phyloP scores from a whole-genome alignment of 2,888 invertebrate genomes.

The Conomelus anceps region DNA sequence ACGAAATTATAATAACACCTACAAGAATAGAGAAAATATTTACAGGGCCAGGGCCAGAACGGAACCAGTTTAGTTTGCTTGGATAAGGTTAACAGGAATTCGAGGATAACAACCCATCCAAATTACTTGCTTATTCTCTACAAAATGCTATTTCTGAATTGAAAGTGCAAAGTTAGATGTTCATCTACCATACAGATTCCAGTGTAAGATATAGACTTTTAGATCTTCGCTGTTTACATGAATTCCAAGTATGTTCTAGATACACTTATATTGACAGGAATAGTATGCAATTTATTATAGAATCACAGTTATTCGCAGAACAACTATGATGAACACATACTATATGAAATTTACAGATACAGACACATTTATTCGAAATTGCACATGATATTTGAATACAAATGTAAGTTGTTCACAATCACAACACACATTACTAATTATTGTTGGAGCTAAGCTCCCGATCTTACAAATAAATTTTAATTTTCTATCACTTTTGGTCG shows the following conservation, averaged over 20 bases:
- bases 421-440: background rate
- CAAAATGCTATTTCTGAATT: background rate
- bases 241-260: background rate
- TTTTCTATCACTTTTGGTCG: background rate
- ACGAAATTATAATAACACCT: background rate
- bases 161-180: background rate
- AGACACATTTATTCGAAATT: background rate
- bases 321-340: background rate
- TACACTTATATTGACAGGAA: background rate
- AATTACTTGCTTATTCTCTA: no score
- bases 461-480: background rate
- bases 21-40: background rate
- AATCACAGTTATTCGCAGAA: background rate
- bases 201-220: background rate
- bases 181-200: background rate
- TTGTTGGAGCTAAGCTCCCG: background rate
- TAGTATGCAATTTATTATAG: background rate
- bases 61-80: background rate
- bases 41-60: background rate
- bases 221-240: background rate
- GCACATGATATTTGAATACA: background rate
- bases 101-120: background rate
- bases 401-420: background rate
- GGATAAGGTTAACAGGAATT: background rate
- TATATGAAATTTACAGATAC: background rate